These are phyloP conservation scores for Rhynchophorus ferrugineus DNA, from an alignment of 1,140 invertebrate species.

Conservation along the genomic window DNA sequence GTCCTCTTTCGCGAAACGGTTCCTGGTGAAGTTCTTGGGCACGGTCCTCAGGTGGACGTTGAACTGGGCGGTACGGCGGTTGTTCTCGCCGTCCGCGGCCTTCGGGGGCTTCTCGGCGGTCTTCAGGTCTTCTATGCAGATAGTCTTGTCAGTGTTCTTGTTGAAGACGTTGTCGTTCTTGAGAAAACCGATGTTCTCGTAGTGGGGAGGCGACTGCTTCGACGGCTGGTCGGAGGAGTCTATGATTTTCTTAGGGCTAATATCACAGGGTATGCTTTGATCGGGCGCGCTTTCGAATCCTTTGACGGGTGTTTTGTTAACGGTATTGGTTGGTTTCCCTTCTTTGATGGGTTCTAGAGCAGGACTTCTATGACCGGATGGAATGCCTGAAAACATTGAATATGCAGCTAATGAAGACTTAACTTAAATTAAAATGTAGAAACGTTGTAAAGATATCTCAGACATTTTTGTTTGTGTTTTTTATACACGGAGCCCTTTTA, in stretches of 20 bases:
- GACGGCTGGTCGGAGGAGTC: background rate
- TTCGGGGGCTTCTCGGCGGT: slow-evolving; percentile 11
- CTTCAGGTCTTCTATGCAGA: slow-evolving; percentile 26
- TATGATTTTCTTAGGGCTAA: background rate
- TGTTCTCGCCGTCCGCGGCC: slow-evolving; percentile 14
- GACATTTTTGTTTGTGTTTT: no score
- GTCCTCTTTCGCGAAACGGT: slow-evolving; percentile 28
- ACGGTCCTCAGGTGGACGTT: slow-evolving; percentile 30
- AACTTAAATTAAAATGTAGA: no score
- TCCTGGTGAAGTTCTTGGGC: slow-evolving; percentile 38
- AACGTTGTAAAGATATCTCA: no score
- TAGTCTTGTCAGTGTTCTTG: slow-evolving; percentile 26
- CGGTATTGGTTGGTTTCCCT: slow-evolving; percentile 27
- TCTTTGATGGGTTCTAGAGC: slow-evolving; percentile 38
- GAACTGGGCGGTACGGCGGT: slow-evolving; percentile 25
- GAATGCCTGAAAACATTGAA: slow-evolving; percentile 25
- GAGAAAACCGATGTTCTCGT: slow-evolving; percentile 36
- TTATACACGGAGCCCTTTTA: no score
- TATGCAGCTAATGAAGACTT: no score
- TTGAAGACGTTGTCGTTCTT: slow-evolving; percentile 31
- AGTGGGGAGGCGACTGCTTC: slow-evolving; percentile 26
- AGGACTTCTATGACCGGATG: slow-evolving; percentile 36
- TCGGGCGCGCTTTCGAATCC: background rate
- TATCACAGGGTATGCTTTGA: background rate
- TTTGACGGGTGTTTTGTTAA: slow-evolving; percentile 1